Conservation (phyloP, 2,113 vertebrate species). For the Nothoprocta perdicaria region DNA sequence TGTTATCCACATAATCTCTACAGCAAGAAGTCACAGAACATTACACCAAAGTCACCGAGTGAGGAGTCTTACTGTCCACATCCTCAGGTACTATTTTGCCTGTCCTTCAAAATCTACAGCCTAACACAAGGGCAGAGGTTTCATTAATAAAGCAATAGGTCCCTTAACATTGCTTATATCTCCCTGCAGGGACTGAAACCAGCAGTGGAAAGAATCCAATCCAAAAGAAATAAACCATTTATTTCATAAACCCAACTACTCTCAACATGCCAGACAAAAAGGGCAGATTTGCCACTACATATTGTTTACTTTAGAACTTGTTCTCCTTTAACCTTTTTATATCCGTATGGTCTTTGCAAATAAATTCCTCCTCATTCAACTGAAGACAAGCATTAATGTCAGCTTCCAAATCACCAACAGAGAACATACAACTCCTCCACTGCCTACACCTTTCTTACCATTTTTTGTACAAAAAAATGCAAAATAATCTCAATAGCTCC, state of each 20-base stretch:
- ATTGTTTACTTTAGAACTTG: conserved; percentile 50
- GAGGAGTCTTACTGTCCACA: background rate
- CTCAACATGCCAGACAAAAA: conserved; percentile 18
- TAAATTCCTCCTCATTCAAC: conserved; percentile 26
- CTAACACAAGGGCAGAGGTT: background rate
- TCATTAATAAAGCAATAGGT: background rate
- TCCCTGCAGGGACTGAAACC: background rate
- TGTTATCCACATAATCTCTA: background rate
- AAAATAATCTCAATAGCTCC: background rate
- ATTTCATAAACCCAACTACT: conserved; percentile 7
- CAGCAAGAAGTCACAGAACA: background rate
- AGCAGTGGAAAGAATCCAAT: conserved; percentile 22
- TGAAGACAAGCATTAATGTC: conserved; percentile 23
- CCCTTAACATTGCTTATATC: background rate
- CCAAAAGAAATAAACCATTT: conserved; percentile 9
- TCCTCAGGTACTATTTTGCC: background rate
- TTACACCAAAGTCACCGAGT: background rate
- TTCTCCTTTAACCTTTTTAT: conserved; percentile 54
- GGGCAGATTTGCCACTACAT: conserved; percentile 44
- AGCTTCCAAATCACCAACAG: background rate
- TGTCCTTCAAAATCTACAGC: background rate
- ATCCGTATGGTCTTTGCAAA: conserved; percentile 16
- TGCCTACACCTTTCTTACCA: background rate
- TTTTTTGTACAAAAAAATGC: background rate
- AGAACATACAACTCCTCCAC: background rate